Evolutionary conservation across 2,113 vertebrate genomes (phyloP).

Genomic region (Eolophus roseicapilla): DNA sequence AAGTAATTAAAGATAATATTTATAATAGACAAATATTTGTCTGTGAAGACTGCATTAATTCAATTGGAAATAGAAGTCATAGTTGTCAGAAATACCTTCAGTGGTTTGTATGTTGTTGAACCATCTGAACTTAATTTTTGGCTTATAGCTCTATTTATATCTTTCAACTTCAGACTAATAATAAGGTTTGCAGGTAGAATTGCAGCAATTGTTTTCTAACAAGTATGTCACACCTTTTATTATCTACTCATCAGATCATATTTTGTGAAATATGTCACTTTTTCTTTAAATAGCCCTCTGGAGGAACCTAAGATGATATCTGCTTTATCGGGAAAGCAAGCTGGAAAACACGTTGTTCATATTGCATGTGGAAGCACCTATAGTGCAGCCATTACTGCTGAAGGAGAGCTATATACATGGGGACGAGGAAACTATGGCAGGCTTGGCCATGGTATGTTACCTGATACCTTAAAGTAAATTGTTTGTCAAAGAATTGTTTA

Average conservation of each 20-base stretch:
- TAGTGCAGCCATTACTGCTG: constrained; percentile 92
- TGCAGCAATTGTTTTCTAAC: not conserved
- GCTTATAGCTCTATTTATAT: not conserved
- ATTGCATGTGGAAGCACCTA: constrained; percentile 96
- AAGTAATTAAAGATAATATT: not conserved
- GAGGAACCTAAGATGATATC: constrained; percentile 92
- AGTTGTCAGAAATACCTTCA: not conserved
- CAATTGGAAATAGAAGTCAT: not conserved
- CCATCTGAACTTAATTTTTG: not conserved
- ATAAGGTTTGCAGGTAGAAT: not conserved
- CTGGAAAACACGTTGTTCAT: constrained; percentile 90
- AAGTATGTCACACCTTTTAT: not conserved
- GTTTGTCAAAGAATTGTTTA: not conserved
- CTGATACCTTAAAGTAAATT: not conserved
- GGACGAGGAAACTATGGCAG: constrained; percentile 96
- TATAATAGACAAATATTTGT: not conserved
- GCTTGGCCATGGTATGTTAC: constrained; percentile 88
- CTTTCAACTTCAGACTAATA: not conserved
- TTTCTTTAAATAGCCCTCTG: constrained; percentile 80
- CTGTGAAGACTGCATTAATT: not conserved
- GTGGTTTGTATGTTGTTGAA: not conserved
- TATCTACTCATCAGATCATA: not conserved
- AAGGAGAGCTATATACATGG: constrained; percentile 96
- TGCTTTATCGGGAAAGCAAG: constrained; percentile 89
- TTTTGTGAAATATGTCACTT: not conserved